Evolutionary conservation across 2,888 invertebrate species (phyloP).

Genomic region (Drosophila hamatofila): DNA sequence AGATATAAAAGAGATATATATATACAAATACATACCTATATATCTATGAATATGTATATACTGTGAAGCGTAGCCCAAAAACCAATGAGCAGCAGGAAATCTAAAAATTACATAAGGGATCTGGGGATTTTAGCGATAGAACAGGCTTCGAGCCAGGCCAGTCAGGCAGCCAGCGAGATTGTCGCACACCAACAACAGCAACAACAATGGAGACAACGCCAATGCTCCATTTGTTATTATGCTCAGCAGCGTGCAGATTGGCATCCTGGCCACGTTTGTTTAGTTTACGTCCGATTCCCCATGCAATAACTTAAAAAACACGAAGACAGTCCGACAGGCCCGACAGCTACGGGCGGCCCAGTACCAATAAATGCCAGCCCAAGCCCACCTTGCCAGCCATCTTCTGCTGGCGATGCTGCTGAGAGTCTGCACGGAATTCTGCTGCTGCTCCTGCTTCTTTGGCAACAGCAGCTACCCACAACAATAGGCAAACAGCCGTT

Average conservation of each 20-base stretch:
- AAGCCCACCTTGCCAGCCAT: conserved; percentile 52
- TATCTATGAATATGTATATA: conserved; percentile 11
- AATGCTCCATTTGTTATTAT: conserved; percentile 72
- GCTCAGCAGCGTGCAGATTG: conserved; percentile 49
- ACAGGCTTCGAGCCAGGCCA: conserved; percentile 37
- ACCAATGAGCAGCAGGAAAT: conserved; percentile 72
- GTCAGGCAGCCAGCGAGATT: conserved; percentile 33
- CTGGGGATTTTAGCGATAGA: conserved; percentile 75
- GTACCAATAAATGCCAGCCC: conserved; percentile 56
- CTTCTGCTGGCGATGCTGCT: neutral
- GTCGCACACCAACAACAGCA: conserved; percentile 49
- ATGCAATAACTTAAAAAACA: conserved; percentile 84
- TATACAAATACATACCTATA: conserved; percentile 12
- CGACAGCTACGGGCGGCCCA: conserved; percentile 55
- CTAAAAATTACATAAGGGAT: conserved; percentile 85
- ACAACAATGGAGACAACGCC: conserved; percentile 40
- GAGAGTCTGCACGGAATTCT: conserved; percentile 20
- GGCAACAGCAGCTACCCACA: conserved; percentile 21
- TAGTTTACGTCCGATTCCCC: conserved; percentile 81
- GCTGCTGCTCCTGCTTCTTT: neutral
- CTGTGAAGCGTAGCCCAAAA: conserved; percentile 21
- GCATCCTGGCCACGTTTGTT: conserved; percentile 68
- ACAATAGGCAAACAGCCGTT: conserved; percentile 64
- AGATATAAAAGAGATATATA: conserved; percentile 34
- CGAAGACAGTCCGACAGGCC: conserved; percentile 62